Evolutionary conservation across 2,113 vertebrate species (phyloP), one percentile per base, ranked within the genome.

Genomic region (Tychaedon coryphoeus): DNA sequence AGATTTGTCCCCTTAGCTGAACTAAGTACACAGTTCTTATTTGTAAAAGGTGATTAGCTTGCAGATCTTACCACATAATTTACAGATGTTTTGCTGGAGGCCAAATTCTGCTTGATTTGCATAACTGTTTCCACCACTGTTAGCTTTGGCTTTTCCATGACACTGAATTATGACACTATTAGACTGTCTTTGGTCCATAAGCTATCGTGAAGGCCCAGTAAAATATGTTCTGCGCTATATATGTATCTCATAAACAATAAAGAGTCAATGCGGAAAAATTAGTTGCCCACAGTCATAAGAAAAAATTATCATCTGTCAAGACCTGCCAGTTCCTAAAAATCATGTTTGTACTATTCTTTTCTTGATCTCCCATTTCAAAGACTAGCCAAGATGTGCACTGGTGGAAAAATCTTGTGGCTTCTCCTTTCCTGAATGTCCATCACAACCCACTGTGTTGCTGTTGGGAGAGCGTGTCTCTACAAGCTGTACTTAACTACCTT

Each of bases 11-110:
- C 58, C 33, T 14, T 60, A 82, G 16, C 25, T 69, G 77, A 73
- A 70, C 38, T 76, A 88, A 86, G 16, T 20, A 34, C 26, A 60
- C 3, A 56, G 25, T 48, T 88, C 18, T 56, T 19, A 72, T 7
- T 79, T 20, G 19, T 83, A 50, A 77, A 83, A 87, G 28, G 31
- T 19, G 25, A 91, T 88, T 82, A 95, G 19, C 28, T 74, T 47
- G 38, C 47, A 83, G 33, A 74, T 92, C 36, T 83, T 88, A 45
- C 29, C 34, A 50, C 17, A 15, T 76, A 22, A 48, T 75, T 90
- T 95, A 80, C 54, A 92, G 71, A 82, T 81, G 53, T 93, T 93
- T 90, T 92, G 58, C 90, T 72, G 56, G 51, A 93, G 64, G 71
- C 31, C 48, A 90, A 70, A 93, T 90, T 69, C 45, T 78, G 48